Evolutionary conservation across 2,113 vertebrate species (phyloP), one percentile per base, ranked within the genome.

Genomic region (Semnopithecus entellus): DNA sequence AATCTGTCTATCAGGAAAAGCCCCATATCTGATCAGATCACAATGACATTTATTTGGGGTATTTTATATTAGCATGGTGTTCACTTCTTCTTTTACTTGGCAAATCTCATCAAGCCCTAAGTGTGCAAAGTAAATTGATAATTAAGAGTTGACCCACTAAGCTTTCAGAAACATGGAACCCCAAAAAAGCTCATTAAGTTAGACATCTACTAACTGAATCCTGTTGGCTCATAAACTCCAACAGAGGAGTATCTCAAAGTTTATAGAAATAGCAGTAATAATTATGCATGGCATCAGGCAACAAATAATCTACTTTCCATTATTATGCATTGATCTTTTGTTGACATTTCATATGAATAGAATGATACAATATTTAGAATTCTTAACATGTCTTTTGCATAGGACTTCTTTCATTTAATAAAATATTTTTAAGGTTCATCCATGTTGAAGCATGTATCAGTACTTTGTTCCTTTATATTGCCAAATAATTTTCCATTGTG

Each of bases 21-120:
- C 40, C 40, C 10, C 92, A n/a, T 61, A 70, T 25, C 25, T 88
- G 48, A 27, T 66, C 79, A 78, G 40, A 43, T 72, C 48, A 27
- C 22, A 18, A 6, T 7, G 87, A 85, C 11, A 72, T 50, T 73
- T 97, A 45, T 90, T 93, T 9, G 66, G 92, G 82, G 76, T 86
- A 4, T 18, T 45, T 22, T 72, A 73, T 55, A 38, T 30, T 1
- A 14, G 78, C 10, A 0, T 50, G 68, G 27, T 80, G 25, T 94
- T 82, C 45, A 84, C 72, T 84, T 73, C 18, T 18, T 45, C 68
- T 88, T 75, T 22, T 22, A 86, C 35, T 79, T 92, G 48, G 22
- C 78, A 92, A 97, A 96, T 90, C 89, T 93, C 73, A 88, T 70
- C 94, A 75, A 72, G 81, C 72, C 87, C 95, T 72, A 66, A 4